Evolutionary conservation across 2,888 invertebrate species (phyloP), one percentile per base, ranked within the genome.

Genomic region (Pogonocherus hispidulus): DNA sequence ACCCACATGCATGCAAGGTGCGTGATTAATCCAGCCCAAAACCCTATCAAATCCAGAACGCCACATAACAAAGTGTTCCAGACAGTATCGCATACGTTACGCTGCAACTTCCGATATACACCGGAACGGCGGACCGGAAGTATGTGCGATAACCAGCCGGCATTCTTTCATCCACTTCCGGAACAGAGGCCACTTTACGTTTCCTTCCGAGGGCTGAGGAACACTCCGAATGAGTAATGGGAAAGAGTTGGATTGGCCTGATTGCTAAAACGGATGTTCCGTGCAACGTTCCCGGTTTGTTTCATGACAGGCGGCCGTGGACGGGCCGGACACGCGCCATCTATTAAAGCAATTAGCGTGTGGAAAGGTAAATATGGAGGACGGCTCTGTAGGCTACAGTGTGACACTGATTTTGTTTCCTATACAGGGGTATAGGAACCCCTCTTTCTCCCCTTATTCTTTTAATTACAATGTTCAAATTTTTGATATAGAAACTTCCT

Each of bases 191-290:
- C 84, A 84, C 84, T 84, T 84, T 85, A 84, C 84, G 83, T 85
- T 85, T 85, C 85, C 85, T 85, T 85, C 84, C 85, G 77, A 74
- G 72, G 71, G 63, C 68, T 68, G 66, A 59, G 56, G 65, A 70
- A 67, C 75, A 72, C 76, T 76, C 72, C 70, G 81, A 82, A 82
- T 84, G 84, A 84, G 79, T 83, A 82, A 84, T 82, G 80, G 80
- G 75, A 79, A 81, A 79, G 74, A 77, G 76, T 78, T 76, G 76
- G 81, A 82, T 82, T 80, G 82, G 80, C 77, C 81, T 83, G 76
- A 83, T 84, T 84, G 80, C 76, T 84, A 84, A 84, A 84, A 84
- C 84, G 84, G 84, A 84, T 81, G 80, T 84, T 81, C 78, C 83
- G 84, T 84, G 83, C 73, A 59, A 56, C 69, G 57, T 69, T 70